Conservation (phyloP, 1,140 invertebrate species). For the Drosophila punjabiensis region DNA sequence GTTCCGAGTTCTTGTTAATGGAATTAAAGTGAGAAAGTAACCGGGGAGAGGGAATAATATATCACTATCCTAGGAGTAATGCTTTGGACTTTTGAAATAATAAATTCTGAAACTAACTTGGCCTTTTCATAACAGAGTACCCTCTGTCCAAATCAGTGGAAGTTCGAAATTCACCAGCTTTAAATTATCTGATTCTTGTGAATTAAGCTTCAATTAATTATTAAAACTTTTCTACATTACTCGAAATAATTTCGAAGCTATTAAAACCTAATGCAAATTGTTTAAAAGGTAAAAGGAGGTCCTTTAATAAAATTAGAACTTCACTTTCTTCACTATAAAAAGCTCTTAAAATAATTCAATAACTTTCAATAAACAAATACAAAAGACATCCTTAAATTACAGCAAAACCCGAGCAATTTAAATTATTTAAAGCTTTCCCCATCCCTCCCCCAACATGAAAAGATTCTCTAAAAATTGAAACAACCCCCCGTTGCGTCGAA, state of each 20-base stretch:
- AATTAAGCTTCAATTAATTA: too few relatives aligned
- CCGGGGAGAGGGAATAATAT: background rate
- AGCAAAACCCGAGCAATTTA: background rate
- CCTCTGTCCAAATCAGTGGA: background rate
- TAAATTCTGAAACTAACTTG: background rate
- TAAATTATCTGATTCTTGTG: too few relatives aligned
- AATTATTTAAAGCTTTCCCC: slow-evolving; percentile 21
- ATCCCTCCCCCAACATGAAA: background rate
- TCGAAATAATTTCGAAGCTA: background rate
- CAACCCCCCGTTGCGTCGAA: background rate
- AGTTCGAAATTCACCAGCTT: too few relatives aligned
- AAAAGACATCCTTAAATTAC: background rate
- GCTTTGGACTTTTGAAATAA: background rate
- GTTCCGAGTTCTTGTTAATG: slow-evolving; percentile 11
- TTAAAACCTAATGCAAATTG: background rate
- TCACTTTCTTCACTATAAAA: background rate
- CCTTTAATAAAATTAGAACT: background rate
- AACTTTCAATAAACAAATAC: background rate
- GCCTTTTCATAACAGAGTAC: background rate
- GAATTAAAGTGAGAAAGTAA: slow-evolving; percentile 19
- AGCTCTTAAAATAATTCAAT: background rate
- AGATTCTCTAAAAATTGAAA: slow-evolving; percentile 9
- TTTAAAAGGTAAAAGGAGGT: background rate
- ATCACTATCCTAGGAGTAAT: too few relatives aligned
- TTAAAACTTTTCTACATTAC: background rate